Percentiles rank a stretch among this genome's conserved stretches.
Conservation (phyloP, 2,797 vertebrate genomes). For the Lithobates pipiens region DNA sequence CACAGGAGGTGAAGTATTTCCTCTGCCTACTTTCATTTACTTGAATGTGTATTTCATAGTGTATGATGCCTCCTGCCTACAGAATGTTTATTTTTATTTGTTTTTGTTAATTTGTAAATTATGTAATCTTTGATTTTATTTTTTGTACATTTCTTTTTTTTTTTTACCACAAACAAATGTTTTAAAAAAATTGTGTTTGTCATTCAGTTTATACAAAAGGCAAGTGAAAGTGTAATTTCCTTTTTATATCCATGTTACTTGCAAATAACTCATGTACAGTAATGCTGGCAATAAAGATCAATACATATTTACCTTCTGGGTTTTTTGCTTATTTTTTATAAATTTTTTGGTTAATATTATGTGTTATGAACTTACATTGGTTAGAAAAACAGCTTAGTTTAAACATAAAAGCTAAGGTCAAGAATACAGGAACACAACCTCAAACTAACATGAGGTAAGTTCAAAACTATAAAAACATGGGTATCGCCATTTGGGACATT, state of each 20-base stretch:
- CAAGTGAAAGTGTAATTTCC: conserved; percentile 78
- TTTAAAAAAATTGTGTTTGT: conserved; percentile 83
- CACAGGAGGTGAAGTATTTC: conserved; percentile 68
- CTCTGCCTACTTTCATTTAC: conserved; percentile 77
- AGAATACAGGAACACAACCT: no score
- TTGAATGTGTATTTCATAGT: conserved; percentile 79
- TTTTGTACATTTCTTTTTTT: conserved; percentile 90
- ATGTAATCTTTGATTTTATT: conserved; percentile 85
- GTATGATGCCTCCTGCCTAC: conserved; percentile 79
- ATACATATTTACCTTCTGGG: conserved; percentile 54
- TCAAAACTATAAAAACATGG: no score
- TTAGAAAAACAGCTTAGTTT: no score
- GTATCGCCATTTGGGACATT: no score
- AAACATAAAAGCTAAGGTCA: no score
- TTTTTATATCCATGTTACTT: conserved; percentile 86
- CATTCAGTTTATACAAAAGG: conserved; percentile 80
- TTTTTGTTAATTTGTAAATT: conserved; percentile 87
- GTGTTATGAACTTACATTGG: no score
- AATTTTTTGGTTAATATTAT: no score
- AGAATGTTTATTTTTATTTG: conserved; percentile 76
- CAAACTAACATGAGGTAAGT: no score
- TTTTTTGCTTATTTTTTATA: neutral
- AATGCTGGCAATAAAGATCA: conserved; percentile 82
- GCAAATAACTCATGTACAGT: conserved; percentile 85
- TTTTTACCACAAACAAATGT: conserved; percentile 83